Conservation (phyloP, 1,140 invertebrate species). For the Pseudomyrmex concolor region DNA sequence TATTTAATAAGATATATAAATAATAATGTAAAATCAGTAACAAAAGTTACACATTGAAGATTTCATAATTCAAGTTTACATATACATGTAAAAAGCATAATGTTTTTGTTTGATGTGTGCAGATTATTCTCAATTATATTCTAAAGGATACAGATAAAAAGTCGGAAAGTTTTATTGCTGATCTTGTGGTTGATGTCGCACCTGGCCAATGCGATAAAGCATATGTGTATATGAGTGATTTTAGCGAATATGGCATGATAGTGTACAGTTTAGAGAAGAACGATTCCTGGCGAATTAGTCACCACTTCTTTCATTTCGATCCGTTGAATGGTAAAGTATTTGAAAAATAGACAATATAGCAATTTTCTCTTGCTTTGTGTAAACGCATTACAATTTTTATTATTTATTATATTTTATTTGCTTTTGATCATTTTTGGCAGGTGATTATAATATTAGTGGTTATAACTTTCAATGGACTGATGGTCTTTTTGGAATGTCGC, state of each 20-base stretch:
- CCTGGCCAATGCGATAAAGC: conserved; percentile 89
- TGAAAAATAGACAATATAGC: neutral
- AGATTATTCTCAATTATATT: conserved; percentile 87
- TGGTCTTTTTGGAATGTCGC: conserved; percentile 89
- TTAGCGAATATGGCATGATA: conserved; percentile 90
- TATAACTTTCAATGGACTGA: conserved; percentile 92
- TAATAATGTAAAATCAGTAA: too few relatives aligned
- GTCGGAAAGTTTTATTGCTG: conserved; percentile 90
- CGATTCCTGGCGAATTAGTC: conserved; percentile 90
- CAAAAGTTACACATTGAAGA: too few relatives aligned
- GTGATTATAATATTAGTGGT: conserved; percentile 89
- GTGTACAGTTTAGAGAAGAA: conserved; percentile 91
- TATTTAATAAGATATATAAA: too few relatives aligned
- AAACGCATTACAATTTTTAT: neutral
- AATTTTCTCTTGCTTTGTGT: neutral
- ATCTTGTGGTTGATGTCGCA: conserved; percentile 89
- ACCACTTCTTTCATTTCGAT: conserved; percentile 93
- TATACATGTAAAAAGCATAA: too few relatives aligned
- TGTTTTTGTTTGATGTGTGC: neutral
- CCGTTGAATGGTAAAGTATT: conserved; percentile 87
- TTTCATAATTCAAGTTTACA: neutral
- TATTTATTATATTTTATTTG: neutral
- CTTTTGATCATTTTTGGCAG: conserved; percentile 62
- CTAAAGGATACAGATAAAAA: conserved; percentile 89
- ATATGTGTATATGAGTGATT: conserved; percentile 90